Percentiles rank a stretch among this genome's conserved stretches.
These are phyloP conservation scores for Bungarus multicinctus DNA, from an alignment of 2,113 vertebrate species.

Conservation along the genomic window DNA sequence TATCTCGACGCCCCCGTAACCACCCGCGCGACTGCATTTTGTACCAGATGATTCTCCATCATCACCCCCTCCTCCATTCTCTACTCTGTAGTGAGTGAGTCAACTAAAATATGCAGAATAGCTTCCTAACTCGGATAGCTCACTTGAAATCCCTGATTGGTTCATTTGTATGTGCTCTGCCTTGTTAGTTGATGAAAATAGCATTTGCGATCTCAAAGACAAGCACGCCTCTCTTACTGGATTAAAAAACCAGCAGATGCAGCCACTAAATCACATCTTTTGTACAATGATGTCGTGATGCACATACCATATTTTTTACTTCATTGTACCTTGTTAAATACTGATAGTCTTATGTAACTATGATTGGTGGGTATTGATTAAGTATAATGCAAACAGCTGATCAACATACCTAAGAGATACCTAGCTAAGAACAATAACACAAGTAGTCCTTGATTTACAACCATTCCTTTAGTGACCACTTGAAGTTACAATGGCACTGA, in stretches of 20 bases:
- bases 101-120: constrained; percentile 48
- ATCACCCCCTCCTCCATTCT: rapidly evolving
- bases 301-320: neutral
- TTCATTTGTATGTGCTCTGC: constrained; percentile 49
- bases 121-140: constrained; percentile 49
- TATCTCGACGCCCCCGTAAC: too few relatives aligned
- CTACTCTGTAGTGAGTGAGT: constrained; percentile 51
- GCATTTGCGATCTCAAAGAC: constrained; percentile 41
- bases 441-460: neutral
- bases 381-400: neutral
- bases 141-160: constrained; percentile 51
- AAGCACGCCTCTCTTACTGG: constrained; percentile 7
- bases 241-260: neutral
- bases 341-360: neutral
- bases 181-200: constrained; percentile 56
- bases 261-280: neutral
- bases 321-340: neutral
- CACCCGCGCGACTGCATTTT: too few relatives aligned
- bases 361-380: neutral
- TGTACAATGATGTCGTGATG: neutral
- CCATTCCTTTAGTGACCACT: neutral
- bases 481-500: neutral
- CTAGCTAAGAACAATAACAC: neutral
- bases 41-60: too few relatives aligned
- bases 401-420: neutral